Base-by-base conservation (phyloP, 2,888 invertebrate genomes). In the Cephus sareptanus region DNA sequence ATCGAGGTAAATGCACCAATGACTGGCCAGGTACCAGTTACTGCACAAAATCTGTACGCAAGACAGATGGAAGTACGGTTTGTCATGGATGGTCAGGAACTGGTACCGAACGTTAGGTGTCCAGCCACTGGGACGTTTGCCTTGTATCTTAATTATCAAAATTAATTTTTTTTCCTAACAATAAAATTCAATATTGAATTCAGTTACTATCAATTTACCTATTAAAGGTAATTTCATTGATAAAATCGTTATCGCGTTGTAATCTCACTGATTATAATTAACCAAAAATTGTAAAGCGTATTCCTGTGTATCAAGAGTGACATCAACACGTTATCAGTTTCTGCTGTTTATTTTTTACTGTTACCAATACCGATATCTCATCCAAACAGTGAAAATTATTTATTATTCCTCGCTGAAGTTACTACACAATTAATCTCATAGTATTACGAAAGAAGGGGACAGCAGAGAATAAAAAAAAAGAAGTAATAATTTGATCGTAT, bases 341-440 rank as follows among this genome's bases (percentile, higher is more conserved):
- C 23, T 6, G 9, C 56, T 56, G 56, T 23, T 56, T 56, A n/a
- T 23, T 37, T 37, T 56, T 15, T 56, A 15, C 6, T 56, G 56
- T 56, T 56, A 56, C 56, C 56, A 23, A 56, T 40, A 40, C 40
- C 40, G 23, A 56, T 56, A 69, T 76, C 69, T 71, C 69, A 73
- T 77, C 77, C 79, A 79, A 81, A 81, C 73, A 77, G 74, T 75
- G 76, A 81, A 73, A 15, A 78, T 74, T 73, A 76, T 82, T 77
- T 80, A 78, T 83, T 81, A 84, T 83, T 84, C 81, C 85, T 83
- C 80, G 80, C 83, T 82, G 77, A 82, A 79, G 79, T 76, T 81
- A 85, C 76, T 71, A 71, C 78, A 76, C 68, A 76, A 73, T 78
- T 78, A 34, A 78, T 75, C 75, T 56, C 73, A n/a, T 85, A 86